Conservation (phyloP, 2,113 vertebrate genomes). For the Rhinolophus ferrumequinum region DNA sequence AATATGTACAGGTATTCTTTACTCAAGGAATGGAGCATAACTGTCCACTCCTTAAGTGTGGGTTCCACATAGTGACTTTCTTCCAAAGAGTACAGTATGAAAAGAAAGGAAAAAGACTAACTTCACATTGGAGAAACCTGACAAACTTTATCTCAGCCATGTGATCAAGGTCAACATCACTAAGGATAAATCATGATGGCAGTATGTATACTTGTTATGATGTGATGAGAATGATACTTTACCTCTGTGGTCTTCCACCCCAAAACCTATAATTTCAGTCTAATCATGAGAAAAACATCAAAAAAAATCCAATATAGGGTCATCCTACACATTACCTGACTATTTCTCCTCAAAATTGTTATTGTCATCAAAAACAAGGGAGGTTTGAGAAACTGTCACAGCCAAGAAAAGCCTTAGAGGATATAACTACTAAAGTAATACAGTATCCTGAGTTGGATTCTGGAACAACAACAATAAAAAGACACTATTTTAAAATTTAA, state of each 20-base stretch:
- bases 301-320: background rate
- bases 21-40: background rate
- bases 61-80: background rate
- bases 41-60: background rate
- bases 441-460: background rate
- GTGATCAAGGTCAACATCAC: background rate
- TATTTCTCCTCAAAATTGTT: background rate
- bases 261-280: background rate
- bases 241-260: background rate
- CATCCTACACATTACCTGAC: background rate
- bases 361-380: background rate
- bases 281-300: background rate
- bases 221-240: background rate
- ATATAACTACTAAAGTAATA: background rate
- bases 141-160: background rate
- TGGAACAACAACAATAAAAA: background rate
- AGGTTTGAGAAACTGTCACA: background rate
- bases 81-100: background rate
- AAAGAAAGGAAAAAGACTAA: background rate
- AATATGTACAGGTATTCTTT: background rate
- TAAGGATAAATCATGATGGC: background rate
- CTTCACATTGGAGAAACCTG: background rate
- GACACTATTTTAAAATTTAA: background rate
- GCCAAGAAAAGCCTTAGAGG: background rate
- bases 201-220: background rate